Percentiles rank a stretch among this genome's conserved stretches.
Conservation (phyloP, 2,888 invertebrate genomes). For the Agrotis puta region DNA sequence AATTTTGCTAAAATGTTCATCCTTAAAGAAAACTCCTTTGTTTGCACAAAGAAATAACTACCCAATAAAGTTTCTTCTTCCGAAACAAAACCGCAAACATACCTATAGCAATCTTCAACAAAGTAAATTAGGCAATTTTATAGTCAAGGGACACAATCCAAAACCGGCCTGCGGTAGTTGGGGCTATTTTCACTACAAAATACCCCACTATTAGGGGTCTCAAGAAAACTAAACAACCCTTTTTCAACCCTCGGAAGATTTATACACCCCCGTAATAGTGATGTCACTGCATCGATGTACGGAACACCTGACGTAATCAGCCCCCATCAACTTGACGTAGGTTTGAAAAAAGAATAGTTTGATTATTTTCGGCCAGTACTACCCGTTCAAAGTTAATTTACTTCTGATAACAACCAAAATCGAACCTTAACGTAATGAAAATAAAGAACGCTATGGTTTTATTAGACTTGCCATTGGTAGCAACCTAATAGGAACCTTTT, state of each 20-base stretch:
- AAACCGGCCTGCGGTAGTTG: slow-evolving; percentile 61
- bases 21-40: background rate
- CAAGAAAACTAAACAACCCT: slow-evolving; percentile 67
- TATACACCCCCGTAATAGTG: slow-evolving; percentile 65
- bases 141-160: slow-evolving; percentile 42
- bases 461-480: background rate
- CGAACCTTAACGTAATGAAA: no score
- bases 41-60: background rate
- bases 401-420: background rate
- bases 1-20: background rate
- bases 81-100: slow-evolving; percentile 24
- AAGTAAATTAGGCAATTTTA: slow-evolving; percentile 54
- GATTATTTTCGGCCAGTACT: slow-evolving; percentile 54
- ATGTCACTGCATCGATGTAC: slow-evolving; percentile 65
- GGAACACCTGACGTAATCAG: slow-evolving; percentile 74
- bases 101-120: slow-evolving; percentile 2
- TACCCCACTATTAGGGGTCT: slow-evolving; percentile 62
- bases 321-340: slow-evolving; percentile 75
- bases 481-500: no score
- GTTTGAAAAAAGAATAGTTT: slow-evolving; percentile 61
- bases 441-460: background rate
- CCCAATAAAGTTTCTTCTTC: background rate
- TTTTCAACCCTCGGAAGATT: slow-evolving; percentile 62
- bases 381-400: background rate
- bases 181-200: slow-evolving; percentile 49